Base-by-base conservation (phyloP, 2,888 invertebrate genomes). In the Coremacera marginata region DNA sequence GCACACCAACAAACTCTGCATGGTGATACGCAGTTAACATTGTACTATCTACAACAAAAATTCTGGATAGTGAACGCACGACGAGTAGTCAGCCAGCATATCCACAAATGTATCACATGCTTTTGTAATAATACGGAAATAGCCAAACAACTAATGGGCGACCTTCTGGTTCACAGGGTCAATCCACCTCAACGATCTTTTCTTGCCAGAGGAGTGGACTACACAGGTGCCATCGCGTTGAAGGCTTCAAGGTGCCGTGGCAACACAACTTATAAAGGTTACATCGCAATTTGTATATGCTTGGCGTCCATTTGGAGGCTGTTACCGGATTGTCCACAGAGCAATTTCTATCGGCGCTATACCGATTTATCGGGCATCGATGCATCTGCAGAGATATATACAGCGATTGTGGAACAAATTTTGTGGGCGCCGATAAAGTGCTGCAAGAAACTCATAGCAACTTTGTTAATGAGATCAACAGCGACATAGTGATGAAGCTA, bases 241-340 rank as follows among this genome's bases (percentile, higher is more conserved):
- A 77, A 70, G 25, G 16, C 78, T 11, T 78, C 73, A 34, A 27
- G 25, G 55, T 75, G 63, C 60, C 60, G 79, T 22, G 77, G 78
- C 5, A 57, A 76, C 22, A 76, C 76, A 2, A 55, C 51, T 11
- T 77, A 77, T 52, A 79, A 80, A 65, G 77, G 76, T 2, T 78
- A 80, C n/a, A 78, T 78, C 3, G 76, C 77, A 1, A 60, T 78
- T 19, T 79, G 79, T 14, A 71, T 79, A 49, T 78, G 78, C 57
- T 44, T 80, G 0, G 70, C 79, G 68, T 79, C 8, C 74, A 80
- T 25, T 62, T 80, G n/a, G 72, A 79, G 51, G 76, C 79, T 7
- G 79, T 79, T 2, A 75, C 78, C 34, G 75, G 70, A 5, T 52
- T 78, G 74, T 25, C 70, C 16, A 74, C 77, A 3, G 77, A 78